Conservation (phyloP, 2,797 vertebrate species). For the Orestias chungarensis region DNA sequence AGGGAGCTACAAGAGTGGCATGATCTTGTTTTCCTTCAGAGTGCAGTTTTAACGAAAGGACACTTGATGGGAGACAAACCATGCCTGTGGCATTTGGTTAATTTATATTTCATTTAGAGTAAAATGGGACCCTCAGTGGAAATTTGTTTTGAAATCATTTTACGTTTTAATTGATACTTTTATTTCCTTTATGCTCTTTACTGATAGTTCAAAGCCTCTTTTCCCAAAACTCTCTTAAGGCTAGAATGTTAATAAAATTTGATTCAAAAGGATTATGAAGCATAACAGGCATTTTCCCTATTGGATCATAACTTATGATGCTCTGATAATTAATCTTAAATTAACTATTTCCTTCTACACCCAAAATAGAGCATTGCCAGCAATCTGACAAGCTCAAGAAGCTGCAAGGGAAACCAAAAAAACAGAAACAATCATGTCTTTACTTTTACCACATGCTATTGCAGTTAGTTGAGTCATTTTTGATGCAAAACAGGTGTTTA, state of each 20-base stretch:
- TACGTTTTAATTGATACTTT: slow-evolving; percentile 3
- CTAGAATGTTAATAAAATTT: slow-evolving; percentile 6
- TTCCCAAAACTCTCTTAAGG: slow-evolving; percentile 4
- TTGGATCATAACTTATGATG: slow-evolving; percentile 17
- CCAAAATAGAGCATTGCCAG: not conserved
- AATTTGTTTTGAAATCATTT: slow-evolving; percentile 8
- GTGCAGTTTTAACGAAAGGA: slow-evolving; percentile 34
- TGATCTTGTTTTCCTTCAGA: slow-evolving; percentile 39
- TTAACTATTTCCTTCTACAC: not conserved
- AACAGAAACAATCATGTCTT: not conserved
- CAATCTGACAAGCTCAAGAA: slow-evolving; percentile 1
- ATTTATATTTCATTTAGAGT: slow-evolving; percentile 20
- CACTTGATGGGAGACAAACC: not conserved
- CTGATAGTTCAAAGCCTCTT: slow-evolving; percentile 10
- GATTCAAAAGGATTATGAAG: slow-evolving; percentile 11
- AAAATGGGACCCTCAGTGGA: slow-evolving; percentile 17
- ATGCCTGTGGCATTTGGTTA: not conserved
- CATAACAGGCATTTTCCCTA: slow-evolving; percentile 8
- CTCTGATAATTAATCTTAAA: slow-evolving; percentile 17
- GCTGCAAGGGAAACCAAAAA: not conserved
- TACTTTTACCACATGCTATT: not conserved
- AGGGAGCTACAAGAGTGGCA: slow-evolving; percentile 27
- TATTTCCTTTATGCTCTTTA: not conserved
- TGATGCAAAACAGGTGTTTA: not conserved
- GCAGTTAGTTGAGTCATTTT: not conserved